A percentile compares a stretch with the other conserved stretches of the same genome.
These are phyloP conservation scores for Rhynchophorus ferrugineus DNA, from an alignment of 1,140 invertebrate genomes.

Conservation along the genomic window DNA sequence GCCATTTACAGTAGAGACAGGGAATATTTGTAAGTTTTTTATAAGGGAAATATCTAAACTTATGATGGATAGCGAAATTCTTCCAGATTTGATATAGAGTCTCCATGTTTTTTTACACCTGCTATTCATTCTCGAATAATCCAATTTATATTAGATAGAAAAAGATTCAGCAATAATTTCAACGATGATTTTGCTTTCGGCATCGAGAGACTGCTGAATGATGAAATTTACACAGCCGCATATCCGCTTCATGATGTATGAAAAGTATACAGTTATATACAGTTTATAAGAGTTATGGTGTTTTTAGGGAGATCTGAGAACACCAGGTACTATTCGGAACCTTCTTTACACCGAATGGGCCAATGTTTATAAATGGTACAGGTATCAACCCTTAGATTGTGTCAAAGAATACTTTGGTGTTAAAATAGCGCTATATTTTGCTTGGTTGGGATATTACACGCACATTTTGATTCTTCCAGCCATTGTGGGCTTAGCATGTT, in stretches of 20 bases:
- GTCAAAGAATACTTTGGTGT: slow-evolving; percentile 89
- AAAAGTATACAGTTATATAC: slow-evolving; percentile 19
- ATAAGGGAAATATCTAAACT: slow-evolving; percentile 6
- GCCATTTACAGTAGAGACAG: slow-evolving; percentile 81
- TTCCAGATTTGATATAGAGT: slow-evolving; percentile 72
- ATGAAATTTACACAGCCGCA: slow-evolving; percentile 71
- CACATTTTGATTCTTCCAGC: slow-evolving; percentile 84
- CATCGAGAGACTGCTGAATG: slow-evolving; percentile 71
- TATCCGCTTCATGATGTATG: slow-evolving; percentile 89
- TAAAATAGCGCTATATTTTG: slow-evolving; percentile 89
- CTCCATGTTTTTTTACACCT: slow-evolving; percentile 77
- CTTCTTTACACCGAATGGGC: slow-evolving; percentile 83
- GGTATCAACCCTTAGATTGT: slow-evolving; percentile 83
- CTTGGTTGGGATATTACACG: slow-evolving; percentile 96
- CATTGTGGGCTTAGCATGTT: slow-evolving; percentile 72
- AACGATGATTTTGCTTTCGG: slow-evolving; percentile 72
- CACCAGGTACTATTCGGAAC: slow-evolving; percentile 62
- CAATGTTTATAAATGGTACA: slow-evolving; percentile 67
- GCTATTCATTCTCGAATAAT: slow-evolving; percentile 80
- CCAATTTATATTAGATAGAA: slow-evolving; percentile 85
- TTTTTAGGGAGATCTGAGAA: slow-evolving; percentile 63
- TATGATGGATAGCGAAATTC: slow-evolving; percentile 13
- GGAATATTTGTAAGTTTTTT: slow-evolving; percentile 68
- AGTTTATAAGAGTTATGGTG: no score
- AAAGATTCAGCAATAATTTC: slow-evolving; percentile 61